Conservation (phyloP, 1,140 invertebrate species). For the Drosophila rufa region DNA sequence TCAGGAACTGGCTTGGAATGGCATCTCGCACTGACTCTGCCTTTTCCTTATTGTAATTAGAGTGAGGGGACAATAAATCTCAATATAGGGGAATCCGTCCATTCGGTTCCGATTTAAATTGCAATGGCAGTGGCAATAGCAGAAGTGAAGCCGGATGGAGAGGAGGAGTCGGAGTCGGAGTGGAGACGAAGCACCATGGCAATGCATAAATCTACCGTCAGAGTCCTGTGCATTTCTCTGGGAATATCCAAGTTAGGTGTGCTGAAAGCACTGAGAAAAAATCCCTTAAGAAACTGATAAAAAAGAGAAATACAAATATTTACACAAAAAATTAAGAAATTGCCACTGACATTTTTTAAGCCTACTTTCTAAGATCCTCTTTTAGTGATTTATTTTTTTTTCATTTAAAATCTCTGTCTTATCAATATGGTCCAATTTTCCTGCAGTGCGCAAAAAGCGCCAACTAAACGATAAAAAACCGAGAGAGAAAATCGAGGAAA, state of each 20-base stretch:
- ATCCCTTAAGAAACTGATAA: too few species aligned
- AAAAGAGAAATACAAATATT: too few species aligned
- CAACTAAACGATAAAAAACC: too few species aligned
- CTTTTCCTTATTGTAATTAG: constrained; percentile 76
- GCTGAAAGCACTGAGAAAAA: neutral
- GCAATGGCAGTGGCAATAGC: constrained; percentile 14
- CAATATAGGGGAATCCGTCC: constrained; percentile 49
- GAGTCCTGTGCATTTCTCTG: constrained; percentile 7
- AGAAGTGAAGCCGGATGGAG: neutral
- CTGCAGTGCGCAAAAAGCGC: too few species aligned
- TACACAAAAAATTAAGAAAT: too few species aligned
- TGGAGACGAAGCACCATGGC: constrained; percentile 20
- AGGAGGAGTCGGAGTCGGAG: neutral
- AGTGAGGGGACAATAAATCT: constrained; percentile 71
- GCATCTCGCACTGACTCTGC: constrained; percentile 10
- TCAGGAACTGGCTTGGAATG: constrained; percentile 30
- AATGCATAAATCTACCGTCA: constrained; percentile 49
- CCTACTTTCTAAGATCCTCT: too few species aligned
- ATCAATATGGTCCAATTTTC: too few species aligned
- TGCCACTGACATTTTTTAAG: too few species aligned
- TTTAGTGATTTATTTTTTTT: too few species aligned
- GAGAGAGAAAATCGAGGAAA: neutral
- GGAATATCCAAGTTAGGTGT: constrained; percentile 7
- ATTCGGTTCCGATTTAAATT: constrained; percentile 46
- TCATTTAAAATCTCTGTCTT: too few species aligned